Percentiles rank a stretch among this genome's conserved stretches.
phyloP scores from a whole-genome alignment of 2,888 invertebrate species.

The Sarcophaga subvicina region DNA sequence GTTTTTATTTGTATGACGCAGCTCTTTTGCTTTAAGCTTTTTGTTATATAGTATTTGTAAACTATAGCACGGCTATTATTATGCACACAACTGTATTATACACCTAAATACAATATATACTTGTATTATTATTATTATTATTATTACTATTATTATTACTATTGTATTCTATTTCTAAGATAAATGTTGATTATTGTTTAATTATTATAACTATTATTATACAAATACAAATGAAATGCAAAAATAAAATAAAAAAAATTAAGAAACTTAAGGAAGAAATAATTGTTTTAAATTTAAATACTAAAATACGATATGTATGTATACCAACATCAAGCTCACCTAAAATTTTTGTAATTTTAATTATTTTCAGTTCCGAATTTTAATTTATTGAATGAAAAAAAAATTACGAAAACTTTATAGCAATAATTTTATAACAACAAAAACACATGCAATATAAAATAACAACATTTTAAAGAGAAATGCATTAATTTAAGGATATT shows the following conservation, averaged over 20 bases:
- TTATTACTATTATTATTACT: neutral
- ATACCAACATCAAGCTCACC: slow-evolving; percentile 12
- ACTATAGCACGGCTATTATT: slow-evolving; percentile 49
- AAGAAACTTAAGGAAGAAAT: neutral
- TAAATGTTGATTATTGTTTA: slow-evolving; percentile 61
- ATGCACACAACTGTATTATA: slow-evolving; percentile 58
- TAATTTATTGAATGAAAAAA: neutral
- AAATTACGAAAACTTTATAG: slow-evolving; percentile 35
- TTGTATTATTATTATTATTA: too few relatives aligned
- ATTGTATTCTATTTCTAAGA: slow-evolving; percentile 32
- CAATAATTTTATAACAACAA: slow-evolving; percentile 39
- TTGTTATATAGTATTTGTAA: neutral
- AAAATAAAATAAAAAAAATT: neutral
- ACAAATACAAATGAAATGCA: neutral
- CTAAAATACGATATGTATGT: slow-evolving; percentile 40
- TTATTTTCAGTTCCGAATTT: neutral
- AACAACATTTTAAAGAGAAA: neutral
- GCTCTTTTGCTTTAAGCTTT: slow-evolving; percentile 7
- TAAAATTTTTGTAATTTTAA: slow-evolving; percentile 19
- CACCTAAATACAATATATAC: neutral
- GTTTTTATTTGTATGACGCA: neutral
- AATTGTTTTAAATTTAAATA: slow-evolving; percentile 16
- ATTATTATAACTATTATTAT: slow-evolving; percentile 6
- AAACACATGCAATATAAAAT: slow-evolving; percentile 32
- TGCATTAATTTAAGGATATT: slow-evolving; percentile 21